phyloP scores from a whole-genome alignment of 1,140 invertebrate genomes.

The Saxidomus purpurata region DNA sequence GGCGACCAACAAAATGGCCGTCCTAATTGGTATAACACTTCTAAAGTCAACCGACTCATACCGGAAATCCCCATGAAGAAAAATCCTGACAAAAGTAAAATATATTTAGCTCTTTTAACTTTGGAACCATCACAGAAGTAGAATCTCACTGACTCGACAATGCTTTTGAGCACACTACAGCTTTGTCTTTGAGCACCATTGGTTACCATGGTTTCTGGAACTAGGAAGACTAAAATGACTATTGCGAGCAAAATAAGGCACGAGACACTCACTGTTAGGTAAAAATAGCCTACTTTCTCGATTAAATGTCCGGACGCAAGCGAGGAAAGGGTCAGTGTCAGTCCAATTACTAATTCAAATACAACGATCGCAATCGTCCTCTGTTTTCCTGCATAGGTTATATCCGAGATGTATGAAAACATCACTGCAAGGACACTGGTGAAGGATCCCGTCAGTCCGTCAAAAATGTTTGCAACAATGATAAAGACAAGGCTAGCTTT shows the following conservation, averaged over 20 bases:
- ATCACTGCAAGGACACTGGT: neutral
- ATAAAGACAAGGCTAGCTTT: slow-evolving; percentile 32
- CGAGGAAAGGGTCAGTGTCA: neutral
- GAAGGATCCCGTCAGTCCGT: slow-evolving; percentile 35
- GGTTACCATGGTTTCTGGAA: slow-evolving; percentile 39
- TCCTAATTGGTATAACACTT: slow-evolving; percentile 55
- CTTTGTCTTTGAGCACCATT: neutral
- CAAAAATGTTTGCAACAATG: slow-evolving; percentile 15
- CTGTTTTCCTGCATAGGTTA: slow-evolving; percentile 27
- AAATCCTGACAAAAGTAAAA: slow-evolving; percentile 28
- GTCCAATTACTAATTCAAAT: slow-evolving; percentile 47
- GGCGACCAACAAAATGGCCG: slow-evolving; percentile 58
- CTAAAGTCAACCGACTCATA: neutral
- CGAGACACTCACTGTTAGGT: neutral
- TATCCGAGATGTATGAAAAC: slow-evolving; percentile 51
- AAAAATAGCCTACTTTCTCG: neutral
- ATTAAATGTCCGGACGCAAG: slow-evolving; percentile 23
- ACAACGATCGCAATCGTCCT: slow-evolving; percentile 32
- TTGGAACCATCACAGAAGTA: slow-evolving; percentile 40
- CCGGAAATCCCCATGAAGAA: slow-evolving; percentile 17
- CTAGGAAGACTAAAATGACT: slow-evolving; percentile 23
- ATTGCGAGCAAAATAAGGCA: neutral
- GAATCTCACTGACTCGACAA: slow-evolving; percentile 16
- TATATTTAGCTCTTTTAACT: slow-evolving; percentile 33
- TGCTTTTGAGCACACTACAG: neutral